Base-by-base conservation (phyloP, 30 jellyfish, hydroid and myxozoan species). In the Cassiopea xamachana region DNA sequence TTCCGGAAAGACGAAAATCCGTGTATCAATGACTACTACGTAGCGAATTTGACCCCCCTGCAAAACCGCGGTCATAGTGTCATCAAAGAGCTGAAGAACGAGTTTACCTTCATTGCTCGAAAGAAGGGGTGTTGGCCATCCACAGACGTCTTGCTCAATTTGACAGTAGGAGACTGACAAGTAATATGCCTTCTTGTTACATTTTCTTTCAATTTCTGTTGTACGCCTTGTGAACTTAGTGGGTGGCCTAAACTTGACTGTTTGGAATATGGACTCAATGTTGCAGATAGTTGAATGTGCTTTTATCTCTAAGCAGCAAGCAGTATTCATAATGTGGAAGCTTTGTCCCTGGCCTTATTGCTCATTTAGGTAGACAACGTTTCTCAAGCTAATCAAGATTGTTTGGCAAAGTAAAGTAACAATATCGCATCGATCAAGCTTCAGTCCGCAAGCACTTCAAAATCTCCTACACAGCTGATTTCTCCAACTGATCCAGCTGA, bases 1-100 rank as follows among this genome's bases (percentile, higher is more conserved):
- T 88, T 88, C 95, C 95, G 95, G 95, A 78, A 79, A 79, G 75
- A 84, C 86, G 82, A 88, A 64, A 73, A 55, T 61, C 83, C 59
- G 48, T 69, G 94, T 78, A 78, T 88, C 95, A 69, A 78, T 88
- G 90, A 79, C 90, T 79, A 61, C 80, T 69, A n/a, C 75, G 87
- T 86, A 19, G 45, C 51, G 82, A 58, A 75, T 49, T 75, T 71
- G 85, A 71, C 77, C 87, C 91, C 88, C 93, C 93, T 67, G 93
- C 55, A 86, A 60, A 68, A 45, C 27, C 60, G 80, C 39, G 80
- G 80, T 71, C 27, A 19, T 27, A 71, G 80, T 71, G 80, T 64
- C 74, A 64, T 64, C 74, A 64, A 16, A 9, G 74, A 17, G 15
- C 64, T 55, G 12, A 55, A 6, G 10, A 55, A 55, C 10, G 64